Base-by-base conservation (phyloP, 1,140 invertebrate genomes). In the Dendrolimus kikuchii region DNA sequence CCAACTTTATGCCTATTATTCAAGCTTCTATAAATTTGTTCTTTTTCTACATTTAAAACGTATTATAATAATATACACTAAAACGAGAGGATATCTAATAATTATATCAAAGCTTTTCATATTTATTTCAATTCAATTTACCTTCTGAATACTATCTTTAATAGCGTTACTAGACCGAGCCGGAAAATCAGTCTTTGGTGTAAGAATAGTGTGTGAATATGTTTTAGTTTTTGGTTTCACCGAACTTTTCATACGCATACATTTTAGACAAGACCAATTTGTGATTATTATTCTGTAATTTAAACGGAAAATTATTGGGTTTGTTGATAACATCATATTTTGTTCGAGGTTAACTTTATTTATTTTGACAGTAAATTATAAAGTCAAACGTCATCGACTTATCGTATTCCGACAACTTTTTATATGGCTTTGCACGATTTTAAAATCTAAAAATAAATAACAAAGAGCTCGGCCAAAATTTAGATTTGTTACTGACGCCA, bases 141-240 rank as follows among this genome's bases (percentile, higher is more conserved):
- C 70, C 60, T 79, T 79, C 60, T 89, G 83, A 57, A 84, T 77
- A 70, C 89, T 79, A 46, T 79, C 73, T 10, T 86, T 88, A 64
- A 80, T 85, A 5, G 62, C 61, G 46, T 69, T 75, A 50, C 58
- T 81, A 42, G 84, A 73, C 37, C 89, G 76, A 45, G 79, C 73
- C 38, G 89, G 88, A 78, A 90, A 90, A 63, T 84, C 82, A 0
- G 89, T 90, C 72, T 86, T 88, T 37, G 89, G 89, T 36, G 88
- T 79, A 42, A 89, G 81, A 59, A 90, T 86, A 47, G 89, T 89
- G 50, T 88, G 78, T 46, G 89, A 89, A 68, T 89, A 90, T 23
- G 74, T 68, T 59, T 86, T 86, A 5, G 69, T 86, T 58, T 82
- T 81, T 36, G 71, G 66, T 52, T 76, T 72, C 5, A 59, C 61